These are phyloP conservation scores for Falcaria lacertinaria DNA, from an alignment of 2,888 invertebrate genomes.

Conservation along the genomic window DNA sequence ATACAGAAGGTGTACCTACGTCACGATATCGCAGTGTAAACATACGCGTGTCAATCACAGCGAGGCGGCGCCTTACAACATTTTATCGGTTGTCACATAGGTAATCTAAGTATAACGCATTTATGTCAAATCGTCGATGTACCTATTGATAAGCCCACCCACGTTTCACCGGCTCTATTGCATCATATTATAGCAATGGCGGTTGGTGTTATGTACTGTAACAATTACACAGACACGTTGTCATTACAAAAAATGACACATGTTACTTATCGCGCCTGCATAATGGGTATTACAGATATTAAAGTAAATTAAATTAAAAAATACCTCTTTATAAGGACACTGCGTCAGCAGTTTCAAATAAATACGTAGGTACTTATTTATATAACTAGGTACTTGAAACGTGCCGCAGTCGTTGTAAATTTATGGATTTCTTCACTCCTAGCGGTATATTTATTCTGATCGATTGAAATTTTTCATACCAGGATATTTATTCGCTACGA, in stretches of 20 bases:
- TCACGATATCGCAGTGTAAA: slow-evolving; percentile 66
- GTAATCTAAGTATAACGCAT: slow-evolving; percentile 76
- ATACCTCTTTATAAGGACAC: slow-evolving; percentile 19
- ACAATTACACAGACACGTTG: slow-evolving; percentile 27
- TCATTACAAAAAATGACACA: slow-evolving; percentile 44
- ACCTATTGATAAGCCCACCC: slow-evolving; percentile 73
- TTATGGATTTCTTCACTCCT: slow-evolving; percentile 4
- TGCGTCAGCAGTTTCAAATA: slow-evolving; percentile 18
- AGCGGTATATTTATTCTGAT: not conserved
- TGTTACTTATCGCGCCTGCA: slow-evolving; percentile 28
- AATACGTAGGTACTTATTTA: too few species aligned
- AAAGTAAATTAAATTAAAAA: slow-evolving; percentile 18
- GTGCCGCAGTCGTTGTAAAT: slow-evolving; percentile 11
- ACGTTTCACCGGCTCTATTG: slow-evolving; percentile 56
- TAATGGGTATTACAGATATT: slow-evolving; percentile 11
- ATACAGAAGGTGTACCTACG: slow-evolving; percentile 61
- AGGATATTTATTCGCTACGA: too few species aligned
- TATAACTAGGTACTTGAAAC: slow-evolving; percentile 21
- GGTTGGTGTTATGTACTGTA: slow-evolving; percentile 33
- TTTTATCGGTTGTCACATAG: slow-evolving; percentile 73
- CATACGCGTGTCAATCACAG: slow-evolving; percentile 71
- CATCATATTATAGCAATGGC: slow-evolving; percentile 58
- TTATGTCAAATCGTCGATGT: slow-evolving; percentile 75
- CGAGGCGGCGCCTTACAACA: slow-evolving; percentile 73
- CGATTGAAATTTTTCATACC: too few species aligned